A percentile compares a stretch with the other conserved stretches of the same genome.
Conservation (phyloP, 1,140 invertebrate genomes). For the Capitella teleta region DNA sequence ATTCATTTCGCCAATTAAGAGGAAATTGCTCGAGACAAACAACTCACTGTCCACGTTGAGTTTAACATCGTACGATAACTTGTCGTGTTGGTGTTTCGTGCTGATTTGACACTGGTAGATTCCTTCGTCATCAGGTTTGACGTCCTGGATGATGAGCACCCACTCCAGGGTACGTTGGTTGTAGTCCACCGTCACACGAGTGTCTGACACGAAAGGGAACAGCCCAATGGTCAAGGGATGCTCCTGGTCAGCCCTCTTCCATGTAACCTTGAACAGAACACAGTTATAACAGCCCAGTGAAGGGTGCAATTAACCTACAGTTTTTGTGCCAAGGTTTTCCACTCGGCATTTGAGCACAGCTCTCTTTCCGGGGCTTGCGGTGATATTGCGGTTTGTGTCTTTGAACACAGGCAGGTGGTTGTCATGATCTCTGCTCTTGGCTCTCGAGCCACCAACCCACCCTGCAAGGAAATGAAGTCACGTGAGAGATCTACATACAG, state of each 20-base stretch:
- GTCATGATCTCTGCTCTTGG: background rate
- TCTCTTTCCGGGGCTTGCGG: conserved; percentile 66
- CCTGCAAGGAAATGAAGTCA: conserved; percentile 3
- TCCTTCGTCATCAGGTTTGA: conserved; percentile 9
- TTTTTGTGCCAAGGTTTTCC: conserved; percentile 71
- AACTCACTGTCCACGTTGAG: conserved; percentile 14
- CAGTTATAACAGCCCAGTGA: too few relatives aligned
- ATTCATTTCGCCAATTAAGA: too few relatives aligned
- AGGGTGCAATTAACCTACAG: conserved; percentile 50
- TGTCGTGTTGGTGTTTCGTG: conserved; percentile 4
- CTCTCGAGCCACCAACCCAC: background rate
- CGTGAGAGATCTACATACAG: too few relatives aligned
- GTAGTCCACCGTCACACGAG: conserved; percentile 9
- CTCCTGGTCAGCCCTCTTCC: conserved; percentile 6
- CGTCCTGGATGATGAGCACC: conserved; percentile 15
- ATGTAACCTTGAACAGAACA: too few relatives aligned
- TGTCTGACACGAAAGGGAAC: conserved; percentile 12
- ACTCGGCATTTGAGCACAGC: conserved; percentile 70
- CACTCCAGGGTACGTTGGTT: conserved; percentile 12
- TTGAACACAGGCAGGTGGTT: conserved; percentile 4
- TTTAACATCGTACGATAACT: conserved; percentile 7
- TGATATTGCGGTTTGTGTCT: conserved; percentile 56
- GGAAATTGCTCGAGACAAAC: too few relatives aligned
- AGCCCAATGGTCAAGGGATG: conserved; percentile 15
- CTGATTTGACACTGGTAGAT: conserved; percentile 15